Evolutionary conservation across 2,797 vertebrate species (phyloP).

Genomic region (Tragelaphus eurycerus): DNA sequence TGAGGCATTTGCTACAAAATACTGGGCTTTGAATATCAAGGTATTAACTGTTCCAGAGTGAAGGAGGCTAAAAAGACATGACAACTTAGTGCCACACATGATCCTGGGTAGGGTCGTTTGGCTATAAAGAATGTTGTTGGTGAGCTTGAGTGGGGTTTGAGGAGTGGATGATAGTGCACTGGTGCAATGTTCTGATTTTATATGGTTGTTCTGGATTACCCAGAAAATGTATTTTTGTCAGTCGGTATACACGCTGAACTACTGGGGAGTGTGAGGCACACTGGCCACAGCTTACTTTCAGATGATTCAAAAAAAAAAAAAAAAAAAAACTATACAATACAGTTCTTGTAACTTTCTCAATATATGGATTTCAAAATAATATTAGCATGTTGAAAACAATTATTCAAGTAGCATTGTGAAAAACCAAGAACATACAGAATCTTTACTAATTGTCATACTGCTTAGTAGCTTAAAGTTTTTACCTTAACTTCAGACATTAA

Average conservation of each 20-base stretch:
- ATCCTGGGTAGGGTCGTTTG: too few species aligned
- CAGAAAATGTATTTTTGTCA: background rate
- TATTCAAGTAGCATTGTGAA: background rate
- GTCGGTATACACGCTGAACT: accelerated
- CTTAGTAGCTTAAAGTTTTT: background rate
- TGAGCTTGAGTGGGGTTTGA: background rate
- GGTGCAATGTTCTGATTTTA: background rate
- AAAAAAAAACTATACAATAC: background rate
- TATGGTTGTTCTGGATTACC: background rate
- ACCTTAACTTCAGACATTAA: background rate
- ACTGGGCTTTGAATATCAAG: too few species aligned
- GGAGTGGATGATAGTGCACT: accelerated
- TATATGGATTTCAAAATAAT: background rate
- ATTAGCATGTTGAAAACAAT: background rate
- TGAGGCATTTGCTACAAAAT: background rate
- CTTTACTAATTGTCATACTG: background rate
- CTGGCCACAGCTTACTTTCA: background rate
- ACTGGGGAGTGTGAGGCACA: background rate
- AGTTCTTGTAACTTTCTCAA: background rate
- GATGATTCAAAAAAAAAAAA: background rate
- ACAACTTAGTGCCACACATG: too few species aligned
- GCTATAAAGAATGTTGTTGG: background rate
- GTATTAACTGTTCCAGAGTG: background rate
- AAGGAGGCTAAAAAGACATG: background rate
- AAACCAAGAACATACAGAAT: background rate